A percentile compares a stretch with the other conserved stretches of the same genome.
These are phyloP conservation scores for Trichechus manatus DNA, from an alignment of 2,113 vertebrate species.

Conservation along the genomic window DNA sequence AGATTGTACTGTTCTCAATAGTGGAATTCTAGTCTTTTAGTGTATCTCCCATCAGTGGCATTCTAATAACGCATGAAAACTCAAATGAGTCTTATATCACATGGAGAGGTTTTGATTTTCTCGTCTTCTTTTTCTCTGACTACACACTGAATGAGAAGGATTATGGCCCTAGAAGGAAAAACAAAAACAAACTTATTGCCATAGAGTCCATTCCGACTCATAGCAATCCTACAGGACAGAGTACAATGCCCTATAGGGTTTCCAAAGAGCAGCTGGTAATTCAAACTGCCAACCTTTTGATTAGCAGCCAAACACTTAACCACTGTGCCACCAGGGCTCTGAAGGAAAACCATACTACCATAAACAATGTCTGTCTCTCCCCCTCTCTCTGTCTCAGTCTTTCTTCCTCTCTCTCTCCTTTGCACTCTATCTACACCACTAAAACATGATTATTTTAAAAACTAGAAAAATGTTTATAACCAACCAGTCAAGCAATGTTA, in stretches of 20 bases:
- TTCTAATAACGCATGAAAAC: background rate
- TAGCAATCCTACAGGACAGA: too few species aligned
- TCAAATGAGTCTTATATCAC: background rate
- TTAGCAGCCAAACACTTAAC: too few species aligned
- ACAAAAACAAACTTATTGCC: too few species aligned
- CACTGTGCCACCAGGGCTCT: too few species aligned
- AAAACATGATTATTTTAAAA: background rate
- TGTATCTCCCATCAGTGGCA: background rate
- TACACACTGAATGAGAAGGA: background rate
- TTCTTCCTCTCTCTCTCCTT: background rate
- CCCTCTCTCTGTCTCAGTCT: background rate
- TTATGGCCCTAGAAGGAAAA: background rate
- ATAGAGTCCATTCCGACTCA: too few species aligned
- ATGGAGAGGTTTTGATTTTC: background rate
- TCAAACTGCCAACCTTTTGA: too few species aligned
- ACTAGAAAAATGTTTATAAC: background rate
- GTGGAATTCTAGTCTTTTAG: background rate
- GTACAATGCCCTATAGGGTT: too few species aligned
- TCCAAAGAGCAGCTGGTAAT: too few species aligned
- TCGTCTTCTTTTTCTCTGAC: background rate
- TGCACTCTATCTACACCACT: background rate
- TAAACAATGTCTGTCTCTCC: background rate
- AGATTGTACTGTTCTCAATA: background rate
- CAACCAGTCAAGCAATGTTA: background rate
- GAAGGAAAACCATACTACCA: too few species aligned